Conservation (phyloP, 2,888 invertebrate genomes). For the Drosophila diplacantha region DNA sequence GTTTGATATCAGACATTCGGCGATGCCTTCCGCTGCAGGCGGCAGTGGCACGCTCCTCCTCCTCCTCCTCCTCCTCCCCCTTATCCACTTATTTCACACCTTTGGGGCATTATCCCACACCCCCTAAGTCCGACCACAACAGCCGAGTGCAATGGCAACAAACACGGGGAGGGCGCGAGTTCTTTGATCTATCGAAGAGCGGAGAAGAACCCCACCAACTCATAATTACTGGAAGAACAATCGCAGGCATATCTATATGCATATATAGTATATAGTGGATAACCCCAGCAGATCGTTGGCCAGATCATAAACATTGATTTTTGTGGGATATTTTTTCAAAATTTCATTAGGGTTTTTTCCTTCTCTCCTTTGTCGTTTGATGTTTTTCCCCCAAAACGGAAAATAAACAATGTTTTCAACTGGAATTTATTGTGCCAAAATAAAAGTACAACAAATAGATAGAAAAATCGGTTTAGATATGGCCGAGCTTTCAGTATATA, state of each 20-base stretch:
- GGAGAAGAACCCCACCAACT: constrained; percentile 46
- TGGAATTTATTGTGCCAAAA: constrained; percentile 47
- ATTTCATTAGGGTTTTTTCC: constrained; percentile 19
- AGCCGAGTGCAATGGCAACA: constrained; percentile 71
- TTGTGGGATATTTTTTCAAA: constrained; percentile 43
- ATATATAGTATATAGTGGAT: constrained; percentile 20
- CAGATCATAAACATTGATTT: constrained; percentile 57
- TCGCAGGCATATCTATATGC: constrained; percentile 34
- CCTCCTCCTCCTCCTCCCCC: background rate
- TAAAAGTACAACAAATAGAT: constrained; percentile 29
- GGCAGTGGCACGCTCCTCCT: constrained; percentile 26
- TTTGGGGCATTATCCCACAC: constrained; percentile 20
- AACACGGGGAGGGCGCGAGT: constrained; percentile 58
- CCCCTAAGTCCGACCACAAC: constrained; percentile 48
- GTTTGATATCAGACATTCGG: constrained; percentile 72
- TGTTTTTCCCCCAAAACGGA: constrained; percentile 56
- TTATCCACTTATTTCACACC: constrained; percentile 59
- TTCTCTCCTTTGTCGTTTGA: constrained; percentile 64
- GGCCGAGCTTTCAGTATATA: constrained; percentile 20
- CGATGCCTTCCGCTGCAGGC: constrained; percentile 41
- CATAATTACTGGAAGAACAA: constrained; percentile 57
- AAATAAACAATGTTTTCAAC: constrained; percentile 62
- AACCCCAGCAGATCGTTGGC: constrained; percentile 55
- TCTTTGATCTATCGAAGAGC: constrained; percentile 64
- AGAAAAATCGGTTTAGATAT: constrained; percentile 26